These are phyloP conservation scores for Venturia canescens DNA, from an alignment of 1,140 invertebrate species.

Conservation along the genomic window DNA sequence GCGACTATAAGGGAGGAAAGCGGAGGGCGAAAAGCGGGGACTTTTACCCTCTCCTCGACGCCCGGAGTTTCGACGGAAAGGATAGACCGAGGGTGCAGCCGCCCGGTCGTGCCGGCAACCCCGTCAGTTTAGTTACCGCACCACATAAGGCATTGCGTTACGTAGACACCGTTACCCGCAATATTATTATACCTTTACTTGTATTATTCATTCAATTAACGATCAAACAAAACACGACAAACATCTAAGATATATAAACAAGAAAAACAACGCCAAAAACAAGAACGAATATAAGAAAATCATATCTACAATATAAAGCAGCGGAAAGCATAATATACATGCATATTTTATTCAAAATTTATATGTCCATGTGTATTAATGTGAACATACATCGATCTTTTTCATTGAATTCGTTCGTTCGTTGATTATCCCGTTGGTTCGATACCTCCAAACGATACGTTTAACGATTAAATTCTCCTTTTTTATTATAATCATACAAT, in stretches of 20 bases:
- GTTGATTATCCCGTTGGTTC: slow-evolving; percentile 63
- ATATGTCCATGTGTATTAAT: neutral
- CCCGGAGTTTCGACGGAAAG: slow-evolving; percentile 39
- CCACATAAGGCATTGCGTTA: slow-evolving; percentile 78
- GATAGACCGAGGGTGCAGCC: slow-evolving; percentile 64
- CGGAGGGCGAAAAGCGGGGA: neutral
- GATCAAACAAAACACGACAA: neutral
- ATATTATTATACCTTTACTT: slow-evolving; percentile 74
- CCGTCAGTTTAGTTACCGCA: slow-evolving; percentile 79
- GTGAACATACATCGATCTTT: neutral
- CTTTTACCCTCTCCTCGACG: slow-evolving; percentile 28
- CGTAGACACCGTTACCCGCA: slow-evolving; percentile 76
- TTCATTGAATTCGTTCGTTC: slow-evolving; percentile 54
- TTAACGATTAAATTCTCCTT: neutral
- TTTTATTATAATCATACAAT: neutral
- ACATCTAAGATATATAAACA: slow-evolving; percentile 9
- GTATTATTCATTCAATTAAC: slow-evolving; percentile 55
- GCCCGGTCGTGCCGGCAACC: slow-evolving; percentile 60
- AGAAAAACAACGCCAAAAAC: no score
- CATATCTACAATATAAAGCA: no score
- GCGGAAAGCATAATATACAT: no score
- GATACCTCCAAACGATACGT: no score
- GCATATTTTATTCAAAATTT: no score
- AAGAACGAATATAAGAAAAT: no score
- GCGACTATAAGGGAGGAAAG: neutral